These are phyloP conservation scores for Sebastolobus alascanus DNA, from an alignment of 2,797 vertebrate genomes.

Conservation along the genomic window DNA sequence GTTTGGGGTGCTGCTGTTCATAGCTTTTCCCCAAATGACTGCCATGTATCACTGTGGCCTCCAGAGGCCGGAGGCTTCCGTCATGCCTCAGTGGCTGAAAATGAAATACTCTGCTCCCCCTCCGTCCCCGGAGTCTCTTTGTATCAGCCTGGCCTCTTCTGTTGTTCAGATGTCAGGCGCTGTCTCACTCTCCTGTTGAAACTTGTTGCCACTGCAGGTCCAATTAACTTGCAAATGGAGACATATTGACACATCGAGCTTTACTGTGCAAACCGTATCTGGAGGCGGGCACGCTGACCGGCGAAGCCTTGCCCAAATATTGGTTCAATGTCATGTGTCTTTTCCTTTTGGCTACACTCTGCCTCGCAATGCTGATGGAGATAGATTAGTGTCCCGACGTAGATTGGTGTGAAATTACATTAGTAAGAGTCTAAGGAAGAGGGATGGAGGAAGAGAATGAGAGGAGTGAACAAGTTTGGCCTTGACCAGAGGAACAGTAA, in stretches of 20 bases:
- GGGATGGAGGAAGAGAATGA: background rate
- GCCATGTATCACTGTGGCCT: background rate
- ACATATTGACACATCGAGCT: slow-evolving; percentile 20
- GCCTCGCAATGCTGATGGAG: slow-evolving; percentile 22
- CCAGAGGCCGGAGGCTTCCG: background rate
- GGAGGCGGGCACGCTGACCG: background rate
- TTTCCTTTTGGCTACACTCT: slow-evolving; percentile 24
- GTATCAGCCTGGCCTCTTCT: background rate
- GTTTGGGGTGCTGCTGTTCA: background rate
- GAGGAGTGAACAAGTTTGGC: slow-evolving; percentile 15
- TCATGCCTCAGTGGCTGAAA: slow-evolving; percentile 15
- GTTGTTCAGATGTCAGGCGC: background rate
- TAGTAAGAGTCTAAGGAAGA: background rate
- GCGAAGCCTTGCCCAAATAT: slow-evolving; percentile 30
- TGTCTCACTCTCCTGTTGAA: background rate
- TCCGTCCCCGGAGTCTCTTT: background rate
- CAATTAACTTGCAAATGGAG: slow-evolving; percentile 40
- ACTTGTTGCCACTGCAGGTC: slow-evolving; percentile 16
- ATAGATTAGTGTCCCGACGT: slow-evolving; percentile 25
- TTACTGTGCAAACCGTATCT: slow-evolving; percentile 1
- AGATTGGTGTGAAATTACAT: slow-evolving; percentile 20
- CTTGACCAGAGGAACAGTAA: slow-evolving; percentile 20
- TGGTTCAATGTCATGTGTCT: slow-evolving; percentile 37
- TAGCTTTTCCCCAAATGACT: slow-evolving; percentile 7
- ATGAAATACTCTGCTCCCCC: slow-evolving; percentile 7